Conservation (phyloP, 2,113 vertebrate genomes). For the Myrmecophaga tridactyla region DNA sequence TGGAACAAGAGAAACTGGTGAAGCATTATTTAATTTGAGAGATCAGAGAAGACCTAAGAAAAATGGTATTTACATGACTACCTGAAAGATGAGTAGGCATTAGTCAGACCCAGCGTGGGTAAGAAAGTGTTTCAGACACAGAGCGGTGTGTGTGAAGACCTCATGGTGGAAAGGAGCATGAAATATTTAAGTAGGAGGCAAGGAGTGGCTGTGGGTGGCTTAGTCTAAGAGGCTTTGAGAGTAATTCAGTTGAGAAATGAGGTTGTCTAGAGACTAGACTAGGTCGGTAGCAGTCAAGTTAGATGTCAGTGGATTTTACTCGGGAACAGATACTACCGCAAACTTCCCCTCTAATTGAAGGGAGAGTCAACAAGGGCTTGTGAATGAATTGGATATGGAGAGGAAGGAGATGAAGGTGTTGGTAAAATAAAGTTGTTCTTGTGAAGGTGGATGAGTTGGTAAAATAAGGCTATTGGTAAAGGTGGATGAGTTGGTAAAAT, state of each 20-base stretch:
- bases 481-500: neutral
- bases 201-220: neutral
- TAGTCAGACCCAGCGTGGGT: neutral
- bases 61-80: neutral
- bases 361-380: neutral
- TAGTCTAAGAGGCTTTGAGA: neutral
- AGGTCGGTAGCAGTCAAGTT: neutral
- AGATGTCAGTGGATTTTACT: neutral
- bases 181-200: neutral
- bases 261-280: neutral
- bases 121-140: neutral
- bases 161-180: neutral
- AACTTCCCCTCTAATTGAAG: too few relatives aligned
- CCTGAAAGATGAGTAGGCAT: neutral
- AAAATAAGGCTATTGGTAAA: too few relatives aligned
- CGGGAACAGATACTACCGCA: slow-evolving; percentile 21
- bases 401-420: neutral
- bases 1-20: neutral
- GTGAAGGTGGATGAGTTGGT: neutral
- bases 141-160: neutral
- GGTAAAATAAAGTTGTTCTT: neutral
- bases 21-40: neutral
- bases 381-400: neutral
- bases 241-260: neutral
- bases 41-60: neutral